phyloP scores from a whole-genome alignment of 2,888 invertebrate species.

The Cheilosia scutellata region DNA sequence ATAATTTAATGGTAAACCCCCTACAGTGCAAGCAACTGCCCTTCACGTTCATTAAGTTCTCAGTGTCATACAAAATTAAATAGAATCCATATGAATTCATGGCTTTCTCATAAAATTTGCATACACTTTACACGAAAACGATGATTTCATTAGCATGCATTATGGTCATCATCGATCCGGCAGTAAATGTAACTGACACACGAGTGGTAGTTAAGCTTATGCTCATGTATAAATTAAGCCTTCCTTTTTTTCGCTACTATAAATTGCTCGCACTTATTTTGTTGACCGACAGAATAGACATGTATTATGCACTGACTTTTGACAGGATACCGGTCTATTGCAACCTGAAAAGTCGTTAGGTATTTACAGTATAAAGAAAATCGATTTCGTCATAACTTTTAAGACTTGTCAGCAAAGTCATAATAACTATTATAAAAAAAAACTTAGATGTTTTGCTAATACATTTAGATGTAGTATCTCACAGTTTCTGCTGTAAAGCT shows the following conservation, averaged over 20 bases:
- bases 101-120: constrained; percentile 34
- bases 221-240: constrained; percentile 42
- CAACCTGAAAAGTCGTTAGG: not conserved
- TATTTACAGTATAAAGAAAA: not conserved
- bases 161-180: constrained; percentile 48
- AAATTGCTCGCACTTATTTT: not conserved
- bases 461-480: too few species aligned
- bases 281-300: not conserved
- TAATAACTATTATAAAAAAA: too few species aligned
- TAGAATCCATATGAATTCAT: constrained; percentile 24
- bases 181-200: constrained; percentile 48
- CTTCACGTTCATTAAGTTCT: constrained; percentile 13
- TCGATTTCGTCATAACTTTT: too few species aligned
- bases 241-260: not conserved
- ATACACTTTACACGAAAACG: constrained; percentile 32
- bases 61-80: constrained; percentile 1
- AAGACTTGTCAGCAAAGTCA: too few species aligned
- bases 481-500: too few species aligned
- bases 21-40: not conserved
- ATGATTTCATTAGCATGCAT: constrained; percentile 60
- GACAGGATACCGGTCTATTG: too few species aligned
- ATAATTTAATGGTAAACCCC: not conserved
- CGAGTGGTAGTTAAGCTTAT: constrained; percentile 40
- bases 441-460: too few species aligned
- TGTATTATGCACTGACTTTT: not conserved